phyloP scores from a whole-genome alignment of 2,797 vertebrate genomes.

The Saguinus oedipus region DNA sequence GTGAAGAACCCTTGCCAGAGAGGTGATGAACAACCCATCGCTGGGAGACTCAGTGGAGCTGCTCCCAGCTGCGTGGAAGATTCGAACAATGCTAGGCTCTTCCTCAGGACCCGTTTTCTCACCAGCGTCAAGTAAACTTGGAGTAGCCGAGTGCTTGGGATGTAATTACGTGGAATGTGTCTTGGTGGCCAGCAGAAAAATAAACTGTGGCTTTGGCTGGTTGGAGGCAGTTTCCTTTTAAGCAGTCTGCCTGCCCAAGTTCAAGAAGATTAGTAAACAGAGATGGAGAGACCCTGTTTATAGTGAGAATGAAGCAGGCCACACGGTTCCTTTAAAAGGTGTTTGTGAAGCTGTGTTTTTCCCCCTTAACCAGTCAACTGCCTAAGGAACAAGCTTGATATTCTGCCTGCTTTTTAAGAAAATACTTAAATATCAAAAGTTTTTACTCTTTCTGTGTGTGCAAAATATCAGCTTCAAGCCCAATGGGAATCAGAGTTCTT shows the following conservation, averaged over 20 bases:
- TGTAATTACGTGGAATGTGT: not conserved
- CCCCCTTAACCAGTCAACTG: not conserved
- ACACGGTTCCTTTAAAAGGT: not conserved
- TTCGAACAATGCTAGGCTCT: not conserved
- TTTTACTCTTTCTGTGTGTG: conserved; percentile 46
- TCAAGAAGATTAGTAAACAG: conserved; percentile 39
- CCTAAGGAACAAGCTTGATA: conserved; percentile 66
- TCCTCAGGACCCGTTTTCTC: not conserved
- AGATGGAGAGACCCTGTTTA: not conserved
- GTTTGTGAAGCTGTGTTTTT: conserved; percentile 10
- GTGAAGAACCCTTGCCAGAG: conserved; percentile 53
- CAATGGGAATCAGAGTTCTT: conserved; percentile 80
- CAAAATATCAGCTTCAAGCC: conserved; percentile 71
- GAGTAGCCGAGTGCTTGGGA: not conserved
- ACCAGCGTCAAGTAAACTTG: not conserved
- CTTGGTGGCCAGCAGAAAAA: conserved; percentile 9
- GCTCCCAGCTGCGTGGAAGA: not conserved
- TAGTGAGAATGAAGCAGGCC: conserved; percentile 21
- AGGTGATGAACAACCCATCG: conserved; percentile 7
- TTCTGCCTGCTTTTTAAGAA: conserved; percentile 63
- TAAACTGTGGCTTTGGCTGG: conserved; percentile 40
- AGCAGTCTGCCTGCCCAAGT: not conserved
- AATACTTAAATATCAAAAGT: conserved; percentile 65
- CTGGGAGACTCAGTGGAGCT: not conserved
- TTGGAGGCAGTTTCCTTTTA: not conserved